Evolutionary conservation across 2,888 invertebrate species (phyloP).

Genomic region (Selenia dentaria): DNA sequence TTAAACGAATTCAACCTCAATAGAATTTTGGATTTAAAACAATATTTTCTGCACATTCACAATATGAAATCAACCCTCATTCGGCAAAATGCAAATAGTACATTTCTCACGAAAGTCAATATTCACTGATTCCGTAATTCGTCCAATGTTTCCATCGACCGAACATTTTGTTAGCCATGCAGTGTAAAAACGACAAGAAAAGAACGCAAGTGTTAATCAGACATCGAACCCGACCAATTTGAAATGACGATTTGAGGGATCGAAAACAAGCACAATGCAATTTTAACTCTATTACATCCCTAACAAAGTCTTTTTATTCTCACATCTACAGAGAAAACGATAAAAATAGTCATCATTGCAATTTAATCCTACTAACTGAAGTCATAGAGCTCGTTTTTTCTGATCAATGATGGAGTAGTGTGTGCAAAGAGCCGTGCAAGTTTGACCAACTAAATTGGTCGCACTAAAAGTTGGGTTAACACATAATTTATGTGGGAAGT

Average conservation of each 20-base stretch:
- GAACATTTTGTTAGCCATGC: slow-evolving; percentile 11
- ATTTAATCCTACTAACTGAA: not conserved
- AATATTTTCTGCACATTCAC: too few species aligned
- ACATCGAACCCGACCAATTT: slow-evolving; percentile 5
- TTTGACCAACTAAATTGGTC: slow-evolving; percentile 4
- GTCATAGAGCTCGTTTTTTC: not conserved
- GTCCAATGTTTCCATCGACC: slow-evolving; percentile 5
- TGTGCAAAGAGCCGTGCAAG: not conserved
- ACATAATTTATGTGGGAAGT: slow-evolving; percentile 33
- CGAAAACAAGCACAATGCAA: not conserved
- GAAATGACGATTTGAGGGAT: not conserved
- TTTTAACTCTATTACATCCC: not conserved
- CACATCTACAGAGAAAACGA: not conserved
- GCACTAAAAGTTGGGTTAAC: slow-evolving; percentile 6
- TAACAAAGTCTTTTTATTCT: not conserved
- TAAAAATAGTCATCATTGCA: not conserved
- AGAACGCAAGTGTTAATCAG: slow-evolving; percentile 5
- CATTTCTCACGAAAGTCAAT: slow-evolving; percentile 17
- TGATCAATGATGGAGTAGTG: not conserved
- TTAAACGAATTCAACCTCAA: too few species aligned
- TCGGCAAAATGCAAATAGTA: not conserved
- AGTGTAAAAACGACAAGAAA: slow-evolving; percentile 4
- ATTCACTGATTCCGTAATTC: slow-evolving; percentile 15
- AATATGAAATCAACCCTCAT: slow-evolving; percentile 1
- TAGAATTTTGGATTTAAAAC: too few species aligned